Conservation (phyloP, 1,140 invertebrate genomes). For the Andricus grossulariae region DNA sequence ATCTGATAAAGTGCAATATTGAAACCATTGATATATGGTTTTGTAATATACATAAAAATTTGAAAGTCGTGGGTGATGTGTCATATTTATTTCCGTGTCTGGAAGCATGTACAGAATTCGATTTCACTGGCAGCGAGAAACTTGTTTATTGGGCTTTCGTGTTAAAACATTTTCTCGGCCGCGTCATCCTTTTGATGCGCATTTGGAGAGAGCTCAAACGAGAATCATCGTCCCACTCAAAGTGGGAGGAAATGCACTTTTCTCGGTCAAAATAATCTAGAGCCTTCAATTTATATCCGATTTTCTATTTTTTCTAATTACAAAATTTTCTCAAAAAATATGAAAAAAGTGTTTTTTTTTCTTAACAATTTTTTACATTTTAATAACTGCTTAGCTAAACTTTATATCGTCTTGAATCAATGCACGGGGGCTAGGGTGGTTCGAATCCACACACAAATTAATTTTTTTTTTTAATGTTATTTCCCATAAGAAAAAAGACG, state of each 20-base stretch:
- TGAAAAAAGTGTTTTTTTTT: no score
- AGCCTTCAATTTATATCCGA: no score
- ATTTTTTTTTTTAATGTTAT: no score
- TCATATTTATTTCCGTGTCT: conserved; percentile 26
- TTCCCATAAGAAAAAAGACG: no score
- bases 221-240: neutral
- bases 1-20: neutral
- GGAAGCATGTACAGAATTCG: conserved; percentile 7
- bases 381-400: no score
- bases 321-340: no score
- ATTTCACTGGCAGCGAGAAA: conserved; percentile 24
- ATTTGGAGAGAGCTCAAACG: neutral
- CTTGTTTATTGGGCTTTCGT: conserved; percentile 23
- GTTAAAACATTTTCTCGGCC: conserved; percentile 8
- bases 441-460: no score
- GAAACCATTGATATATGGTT: neutral
- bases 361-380: no score
- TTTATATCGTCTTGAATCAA: no score
- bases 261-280: no score
- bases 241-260: neutral
- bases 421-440: no score
- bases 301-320: no score
- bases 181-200: conserved; percentile 4
- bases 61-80: conserved; percentile 23
- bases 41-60: neutral